phyloP scores from a whole-genome alignment of 2,113 vertebrate genomes.

The Dasyprocta punctata region DNA sequence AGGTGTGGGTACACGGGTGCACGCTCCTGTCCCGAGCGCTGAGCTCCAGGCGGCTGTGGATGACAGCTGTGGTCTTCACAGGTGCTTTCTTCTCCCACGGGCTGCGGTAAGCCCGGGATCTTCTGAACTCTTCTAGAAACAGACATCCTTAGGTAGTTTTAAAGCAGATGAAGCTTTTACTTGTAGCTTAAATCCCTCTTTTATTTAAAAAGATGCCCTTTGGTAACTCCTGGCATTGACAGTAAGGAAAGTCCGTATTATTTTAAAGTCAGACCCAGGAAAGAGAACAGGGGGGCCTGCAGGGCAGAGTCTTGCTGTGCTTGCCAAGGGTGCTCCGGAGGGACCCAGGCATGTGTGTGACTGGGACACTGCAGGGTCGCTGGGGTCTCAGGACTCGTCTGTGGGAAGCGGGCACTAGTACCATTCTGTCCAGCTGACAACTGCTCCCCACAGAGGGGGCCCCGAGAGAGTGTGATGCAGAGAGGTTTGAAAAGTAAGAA shows the following conservation, averaged over 20 bases:
- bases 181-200: background rate
- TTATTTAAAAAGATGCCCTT: background rate
- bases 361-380: slow-evolving; percentile 85
- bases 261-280: background rate
- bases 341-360: slow-evolving; percentile 84
- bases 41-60: background rate
- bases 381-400: slow-evolving; percentile 83
- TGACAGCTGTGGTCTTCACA: background rate
- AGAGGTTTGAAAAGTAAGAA: slow-evolving; percentile 78
- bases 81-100: background rate
- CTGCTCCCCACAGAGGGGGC: slow-evolving; percentile 85
- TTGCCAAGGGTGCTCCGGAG: slow-evolving; percentile 7
- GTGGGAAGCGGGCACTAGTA: slow-evolving; percentile 79
- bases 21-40: background rate
- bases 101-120: background rate
- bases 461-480: slow-evolving; percentile 88
- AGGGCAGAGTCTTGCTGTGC: slow-evolving; percentile 12
- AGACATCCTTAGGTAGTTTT: background rate
- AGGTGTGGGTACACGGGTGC: background rate
- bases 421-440: background rate
- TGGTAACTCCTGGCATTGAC: background rate
- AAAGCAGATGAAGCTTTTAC: background rate
- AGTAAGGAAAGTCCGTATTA: background rate
- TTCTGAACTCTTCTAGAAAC: background rate
- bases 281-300: slow-evolving; percentile 6